Evolutionary conservation across 2,797 vertebrate genomes (phyloP).

Genomic region (Iguana delicatissima): DNA sequence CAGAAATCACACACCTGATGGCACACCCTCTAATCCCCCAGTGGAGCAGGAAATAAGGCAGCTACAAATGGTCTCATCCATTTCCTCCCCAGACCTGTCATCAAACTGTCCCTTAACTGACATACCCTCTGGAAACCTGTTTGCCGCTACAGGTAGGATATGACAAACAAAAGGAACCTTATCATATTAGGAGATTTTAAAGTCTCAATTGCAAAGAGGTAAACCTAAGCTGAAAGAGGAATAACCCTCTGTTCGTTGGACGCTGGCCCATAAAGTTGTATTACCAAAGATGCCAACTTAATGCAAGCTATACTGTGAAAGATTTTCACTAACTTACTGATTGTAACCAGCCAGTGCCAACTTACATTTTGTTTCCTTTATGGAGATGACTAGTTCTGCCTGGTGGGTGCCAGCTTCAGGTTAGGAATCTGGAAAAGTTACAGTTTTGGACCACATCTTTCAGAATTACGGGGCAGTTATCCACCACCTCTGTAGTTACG

Average conservation of each 20-base stretch:
- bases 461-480: no score
- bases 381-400: background rate
- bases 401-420: background rate
- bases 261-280: background rate
- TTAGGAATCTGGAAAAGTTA: background rate
- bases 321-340: background rate
- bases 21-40: background rate
- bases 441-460: no score
- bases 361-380: no score
- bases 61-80: background rate
- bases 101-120: background rate
- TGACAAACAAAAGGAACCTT: background rate
- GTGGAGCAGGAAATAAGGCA: background rate
- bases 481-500: no score
- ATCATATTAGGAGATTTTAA: background rate
- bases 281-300: background rate
- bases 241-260: background rate
- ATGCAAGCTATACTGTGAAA: background rate
- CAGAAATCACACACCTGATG: background rate
- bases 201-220: background rate
- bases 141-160: background rate
- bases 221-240: background rate
- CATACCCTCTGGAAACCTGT: background rate
- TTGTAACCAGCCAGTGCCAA: background rate
- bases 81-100: background rate